Evolutionary conservation across 2,888 invertebrate genomes (phyloP), one percentile per base, ranked within the genome.

Genomic region (Silvanus unidentatus): DNA sequence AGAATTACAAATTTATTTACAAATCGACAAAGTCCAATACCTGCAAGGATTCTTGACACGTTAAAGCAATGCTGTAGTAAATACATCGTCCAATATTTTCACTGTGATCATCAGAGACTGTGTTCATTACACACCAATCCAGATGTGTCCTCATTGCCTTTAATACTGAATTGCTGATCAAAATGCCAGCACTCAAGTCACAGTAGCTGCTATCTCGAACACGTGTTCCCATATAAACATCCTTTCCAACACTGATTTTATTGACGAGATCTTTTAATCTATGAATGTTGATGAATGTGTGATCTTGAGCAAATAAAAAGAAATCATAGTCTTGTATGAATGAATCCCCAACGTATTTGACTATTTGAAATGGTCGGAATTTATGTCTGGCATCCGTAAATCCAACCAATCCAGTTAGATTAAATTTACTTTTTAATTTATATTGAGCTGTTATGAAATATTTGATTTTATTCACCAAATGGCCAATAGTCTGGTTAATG

Each of bases 271-370:
- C 77, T 16, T 79, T 74, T 39, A 97, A 72, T 42, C 80, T 80
- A 37, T 87, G 80, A 0, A 86, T 87, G 68, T 95, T 88, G 41
- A 97, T 78, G 66, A 88, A 97, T 1, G 86, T 84, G 5, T 79
- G 78, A 70, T 97, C 97, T 35, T 88, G 84, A 38, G 88, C 80
- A 40, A 98, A 75, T 67, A 91, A 87, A 73, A 94, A 96, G 74
- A 89, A 97, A 71, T 97, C 94, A 70, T 87, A 97, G 58, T 88
- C 88, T 59, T 94, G 86, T 28, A 88, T 73, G 72, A 87, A 92
- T 68, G 91, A 91, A 59, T 94, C 93, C 0, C 85, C 84, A 9
- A 96, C 82, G 67, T 94, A 95, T 67, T 92, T 92, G 36, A 96
- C 76, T 13, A 88, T 83, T 65, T 92, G 91, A 70, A 94, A 89